Base-by-base conservation (phyloP, 1,140 invertebrate genomes). In the Drosophila cardini region DNA sequence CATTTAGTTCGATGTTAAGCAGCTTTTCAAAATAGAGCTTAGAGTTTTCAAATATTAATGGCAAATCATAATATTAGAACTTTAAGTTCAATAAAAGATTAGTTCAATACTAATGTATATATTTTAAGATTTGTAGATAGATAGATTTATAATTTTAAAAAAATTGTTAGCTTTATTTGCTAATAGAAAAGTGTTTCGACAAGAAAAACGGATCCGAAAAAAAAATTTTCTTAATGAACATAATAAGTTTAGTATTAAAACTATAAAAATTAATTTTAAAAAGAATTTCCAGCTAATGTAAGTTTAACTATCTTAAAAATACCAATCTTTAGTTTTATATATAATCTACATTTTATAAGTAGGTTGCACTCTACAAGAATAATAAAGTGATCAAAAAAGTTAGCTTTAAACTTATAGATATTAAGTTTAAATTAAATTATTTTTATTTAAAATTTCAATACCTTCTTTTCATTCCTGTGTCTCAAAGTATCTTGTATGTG, bases 401-500 rank as follows among this genome's bases (percentile, higher is more conserved):
- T 64, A 55, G 50, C 3, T 64, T 9, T 43, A 2, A 30, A 53
- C 2, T 42, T 55, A 9, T 63, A 52, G 61, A 53, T 34, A 5
- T 40, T 42, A 26, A 32, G 2, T 34, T 65, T 45, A 30, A 38
- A 15, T 55, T 45, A 60, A 15, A 4, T 45, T 70, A 26, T 8
- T 43, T 40, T 45, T 74, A 15, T 7, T 43, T 40, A 30, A 16
- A 32, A 40, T 57, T 69, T 78, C 40, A 36, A 45, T 5, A 45
- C 68, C 67, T 58, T 32, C n/a, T 67, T 73, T 73, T 60, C 34
- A 75, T 50, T 89, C 67, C 80, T 71, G 85, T 89, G 86, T 90
- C 85, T 91, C 91, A 92, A 92, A 92, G 91, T 92, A 92, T 92
- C 91, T 92, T 92, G 91, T 92, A 92, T 92, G 91, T 92, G 91